A percentile compares a stretch with the other conserved stretches of the same genome.
Evolutionary conservation across 2,888 invertebrate species (phyloP).

Genomic region (Onthophagus sagittarius): DNA sequence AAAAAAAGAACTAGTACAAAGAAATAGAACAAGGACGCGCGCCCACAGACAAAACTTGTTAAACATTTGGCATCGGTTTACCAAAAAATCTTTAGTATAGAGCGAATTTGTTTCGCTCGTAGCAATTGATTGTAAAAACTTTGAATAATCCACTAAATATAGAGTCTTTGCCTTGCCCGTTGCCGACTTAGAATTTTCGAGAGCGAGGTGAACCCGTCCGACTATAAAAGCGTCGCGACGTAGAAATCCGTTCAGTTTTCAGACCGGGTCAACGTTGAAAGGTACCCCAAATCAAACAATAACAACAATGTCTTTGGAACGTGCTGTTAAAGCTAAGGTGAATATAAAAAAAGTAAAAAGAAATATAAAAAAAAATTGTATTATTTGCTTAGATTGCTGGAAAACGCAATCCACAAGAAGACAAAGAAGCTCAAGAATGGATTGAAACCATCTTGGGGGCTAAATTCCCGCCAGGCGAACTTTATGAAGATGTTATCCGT

Average conservation of each 20-base stretch:
- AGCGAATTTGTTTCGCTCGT: conserved; percentile 16
- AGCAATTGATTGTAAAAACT: conserved; percentile 29
- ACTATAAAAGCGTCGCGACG: conserved; percentile 43
- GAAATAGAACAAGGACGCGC: not conserved
- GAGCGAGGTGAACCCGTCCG: conserved; percentile 18
- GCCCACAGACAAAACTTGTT: not conserved
- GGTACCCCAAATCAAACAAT: conserved; percentile 36
- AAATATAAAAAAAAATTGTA: no score
- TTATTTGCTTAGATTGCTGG: conserved; percentile 66
- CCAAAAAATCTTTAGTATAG: not conserved
- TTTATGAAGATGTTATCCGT: conserved; percentile 84
- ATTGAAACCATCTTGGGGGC: conserved; percentile 82
- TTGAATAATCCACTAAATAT: conserved; percentile 47
- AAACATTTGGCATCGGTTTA: conserved; percentile 9
- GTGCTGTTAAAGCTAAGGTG: conserved; percentile 88
- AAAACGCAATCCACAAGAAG: conserved; percentile 78
- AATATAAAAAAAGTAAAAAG: conserved; percentile 38
- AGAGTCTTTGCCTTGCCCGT: conserved; percentile 29
- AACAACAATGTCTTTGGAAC: conserved; percentile 81
- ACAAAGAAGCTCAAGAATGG: conserved; percentile 89
- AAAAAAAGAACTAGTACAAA: no score
- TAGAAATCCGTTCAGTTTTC: conserved; percentile 38
- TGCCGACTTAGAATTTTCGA: conserved; percentile 21
- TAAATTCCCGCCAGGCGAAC: conserved; percentile 77
- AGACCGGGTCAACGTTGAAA: conserved; percentile 32